Evolutionary conservation across 2,888 invertebrate species (phyloP).

Genomic region (Nemurella pictetii): DNA sequence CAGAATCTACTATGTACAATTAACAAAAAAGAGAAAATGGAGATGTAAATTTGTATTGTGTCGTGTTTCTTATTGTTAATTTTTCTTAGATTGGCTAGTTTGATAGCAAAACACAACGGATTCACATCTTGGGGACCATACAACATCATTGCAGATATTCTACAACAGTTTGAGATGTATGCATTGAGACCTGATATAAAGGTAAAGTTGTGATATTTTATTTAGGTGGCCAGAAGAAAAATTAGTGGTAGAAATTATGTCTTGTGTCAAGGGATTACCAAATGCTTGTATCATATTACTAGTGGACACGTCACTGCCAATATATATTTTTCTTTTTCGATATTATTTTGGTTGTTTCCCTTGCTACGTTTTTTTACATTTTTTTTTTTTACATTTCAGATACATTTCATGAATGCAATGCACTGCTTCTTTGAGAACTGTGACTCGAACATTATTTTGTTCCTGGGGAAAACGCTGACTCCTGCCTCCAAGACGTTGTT

Average conservation of each 20-base stretch:
- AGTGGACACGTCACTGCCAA: neutral
- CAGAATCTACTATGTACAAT: too few relatives aligned
- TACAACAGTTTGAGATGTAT: slow-evolving; percentile 53
- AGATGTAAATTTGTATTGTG: neutral
- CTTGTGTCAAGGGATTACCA: too few relatives aligned
- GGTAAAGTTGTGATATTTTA: slow-evolving; percentile 47
- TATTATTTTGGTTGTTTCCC: neutral
- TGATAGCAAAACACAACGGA: slow-evolving; percentile 49
- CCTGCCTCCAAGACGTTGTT: slow-evolving; percentile 56
- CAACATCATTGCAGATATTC: slow-evolving; percentile 55
- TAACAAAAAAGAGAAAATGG: too few relatives aligned
- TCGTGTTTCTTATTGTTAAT: neutral
- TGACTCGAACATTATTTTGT: slow-evolving; percentile 54
- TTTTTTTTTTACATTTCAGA: slow-evolving; percentile 48
- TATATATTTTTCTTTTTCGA: neutral
- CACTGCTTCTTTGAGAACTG: slow-evolving; percentile 54
- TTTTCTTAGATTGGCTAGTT: slow-evolving; percentile 48
- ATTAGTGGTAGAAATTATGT: too few relatives aligned
- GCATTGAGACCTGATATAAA: slow-evolving; percentile 55
- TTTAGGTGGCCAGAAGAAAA: neutral
- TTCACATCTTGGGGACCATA: slow-evolving; percentile 53
- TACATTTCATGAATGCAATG: slow-evolving; percentile 54
- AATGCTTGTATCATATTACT: too few relatives aligned
- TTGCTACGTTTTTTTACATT: neutral
- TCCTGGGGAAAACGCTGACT: slow-evolving; percentile 52